phyloP scores from a whole-genome alignment of 2,888 invertebrate species.

The Steinernema scapterisci region DNA sequence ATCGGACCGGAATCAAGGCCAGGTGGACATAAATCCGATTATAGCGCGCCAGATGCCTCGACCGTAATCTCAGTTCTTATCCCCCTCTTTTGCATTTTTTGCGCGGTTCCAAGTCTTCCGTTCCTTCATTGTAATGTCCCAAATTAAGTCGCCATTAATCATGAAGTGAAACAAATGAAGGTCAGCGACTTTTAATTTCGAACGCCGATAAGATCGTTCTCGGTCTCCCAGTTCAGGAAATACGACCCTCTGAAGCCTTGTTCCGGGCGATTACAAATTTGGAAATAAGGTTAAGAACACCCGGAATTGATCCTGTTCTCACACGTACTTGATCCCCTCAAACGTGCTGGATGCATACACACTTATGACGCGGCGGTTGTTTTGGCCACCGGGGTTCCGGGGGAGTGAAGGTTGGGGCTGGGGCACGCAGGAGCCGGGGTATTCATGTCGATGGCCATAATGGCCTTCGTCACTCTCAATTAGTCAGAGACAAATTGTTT shows the following conservation, averaged over 20 bases:
- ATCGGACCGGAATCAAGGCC: too few species aligned
- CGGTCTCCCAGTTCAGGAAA: too few species aligned
- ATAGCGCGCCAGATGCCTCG: too few species aligned
- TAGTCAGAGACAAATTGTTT: slow-evolving; percentile 23
- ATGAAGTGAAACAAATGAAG: not conserved
- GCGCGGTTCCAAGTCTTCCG: too few species aligned
- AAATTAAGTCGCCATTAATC: not conserved
- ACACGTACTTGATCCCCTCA: not conserved
- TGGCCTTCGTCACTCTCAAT: slow-evolving; percentile 30
- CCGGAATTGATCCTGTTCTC: not conserved
- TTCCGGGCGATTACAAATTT: too few species aligned
- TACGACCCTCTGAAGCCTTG: not conserved
- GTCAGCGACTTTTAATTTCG: too few species aligned
- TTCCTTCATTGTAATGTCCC: too few species aligned
- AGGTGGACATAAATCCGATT: too few species aligned
- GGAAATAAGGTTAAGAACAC: slow-evolving; percentile 12
- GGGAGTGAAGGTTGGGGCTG: not conserved
- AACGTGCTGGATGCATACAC: not conserved
- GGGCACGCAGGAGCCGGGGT: not conserved
- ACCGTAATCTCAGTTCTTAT: too few species aligned
- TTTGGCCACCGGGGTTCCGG: too few species aligned
- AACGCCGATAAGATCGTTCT: not conserved
- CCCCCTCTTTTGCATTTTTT: too few species aligned
- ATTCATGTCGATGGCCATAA: slow-evolving; percentile 12
- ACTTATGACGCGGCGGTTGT: slow-evolving; percentile 23